Evolutionary conservation across 2,888 invertebrate genomes (phyloP), one percentile per base, ranked within the genome.

Genomic region (Luffia ferchaultella): DNA sequence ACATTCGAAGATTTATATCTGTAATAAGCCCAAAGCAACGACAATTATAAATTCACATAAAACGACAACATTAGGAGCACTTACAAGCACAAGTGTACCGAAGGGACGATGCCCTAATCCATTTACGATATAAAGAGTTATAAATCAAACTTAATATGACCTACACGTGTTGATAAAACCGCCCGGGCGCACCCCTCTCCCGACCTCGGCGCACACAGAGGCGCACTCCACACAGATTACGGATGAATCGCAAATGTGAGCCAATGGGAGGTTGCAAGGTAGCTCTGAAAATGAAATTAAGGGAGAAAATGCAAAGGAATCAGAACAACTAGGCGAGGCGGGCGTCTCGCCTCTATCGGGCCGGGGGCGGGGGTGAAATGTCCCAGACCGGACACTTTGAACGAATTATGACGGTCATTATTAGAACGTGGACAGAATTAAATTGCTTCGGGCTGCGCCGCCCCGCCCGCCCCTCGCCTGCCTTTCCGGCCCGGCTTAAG

Each of bases 361-460:
- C 58, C 63, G 48, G 64, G 59, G 62, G 60, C 68, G 68, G 74
- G 75, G 68, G 69, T 58, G 70, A 76, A 78, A 73, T 75, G 79
- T 79, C 80, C 79, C 80, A 68, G 74, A 79, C 85, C 85, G 85
- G 85, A 85, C 85, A 85, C 85, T 85, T 85, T 85, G 85, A 83
- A 85, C 85, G 85, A 86, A 85, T 86, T 86, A 86, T 86, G 85
- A 85, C 83, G 82, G 85, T 85, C 85, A 86, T 86, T 85, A 86
- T 85, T 85, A 85, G 85, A 79, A 85, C 85, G 85, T 85, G 85
- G 85, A 85, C 84, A 85, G 85, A 86, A 85, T 85, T 85, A 85
- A 85, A 86, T 85, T 85, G 85, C 85, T 83, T 77, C 82, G 80
- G 73, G 68, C 64, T 57, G 54, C 56, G 60, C 52, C 58, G 58